Base-by-base conservation (phyloP, 2,113 vertebrate species). In the Xenopus laevis region DNA sequence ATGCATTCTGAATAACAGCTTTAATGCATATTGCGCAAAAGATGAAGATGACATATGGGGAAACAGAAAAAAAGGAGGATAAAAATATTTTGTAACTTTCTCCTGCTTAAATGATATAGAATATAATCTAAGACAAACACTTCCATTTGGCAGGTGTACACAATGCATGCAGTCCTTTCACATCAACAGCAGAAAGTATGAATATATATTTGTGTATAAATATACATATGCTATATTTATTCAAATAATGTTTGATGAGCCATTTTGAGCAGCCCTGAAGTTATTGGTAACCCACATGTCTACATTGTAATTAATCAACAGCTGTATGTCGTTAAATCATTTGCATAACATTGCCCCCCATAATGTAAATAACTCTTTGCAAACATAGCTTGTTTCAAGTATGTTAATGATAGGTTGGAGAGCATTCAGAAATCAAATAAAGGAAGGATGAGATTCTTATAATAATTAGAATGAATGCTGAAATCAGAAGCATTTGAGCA, bases 401-500 rank as follows among this genome's bases (percentile, higher is more conserved):
- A 68, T 65, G 71, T 81, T n/a, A 10, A 57, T 81, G 72, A 74
- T 44, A 70, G 45, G 47, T 33, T 71, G 11, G 78, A 79, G 70
- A 13, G 68, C 79, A 77, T 47, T 47, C 78, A 72, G 71, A 82
- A 70, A 71, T 84, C 71, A 80, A 81, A 79, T 77, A 59, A 72
- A 82, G 72, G 82, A 72, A 83, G 79, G 58, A 69, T 81, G 80
- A 81, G 58, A 53, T 78, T 44, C 59, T 47, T 85, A 60, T 57
- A 77, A 78, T 71, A 79, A 77, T 77, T 77, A 80, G 74, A 30
- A 83, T 55, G 58, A 84, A 80, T 82, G 59, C 13, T 78, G 75
- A 82, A 84, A 89, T 75, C 65, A 52, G 30, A 82, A 67, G 81
- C 85, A 85, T 87, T 87, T 83, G 81, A 82, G 78, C 74, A 21